phyloP scores from a whole-genome alignment of 2,888 invertebrate species.

The Ornithoptera alexandrae region DNA sequence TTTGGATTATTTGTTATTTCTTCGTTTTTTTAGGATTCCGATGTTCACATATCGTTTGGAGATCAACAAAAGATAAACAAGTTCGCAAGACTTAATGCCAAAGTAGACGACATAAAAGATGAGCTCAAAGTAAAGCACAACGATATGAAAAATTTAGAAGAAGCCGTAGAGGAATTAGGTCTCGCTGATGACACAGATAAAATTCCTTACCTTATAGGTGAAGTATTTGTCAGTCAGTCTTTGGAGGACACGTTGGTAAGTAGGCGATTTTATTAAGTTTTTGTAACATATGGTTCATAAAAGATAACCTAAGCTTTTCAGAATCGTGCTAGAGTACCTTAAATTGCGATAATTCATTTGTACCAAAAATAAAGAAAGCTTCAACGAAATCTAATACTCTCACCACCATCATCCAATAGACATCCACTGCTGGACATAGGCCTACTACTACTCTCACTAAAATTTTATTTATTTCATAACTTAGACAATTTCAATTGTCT shows the following conservation, averaged over 20 bases:
- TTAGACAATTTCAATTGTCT: too few species aligned
- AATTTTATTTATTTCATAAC: too few species aligned
- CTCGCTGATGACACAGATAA: slow-evolving; percentile 87
- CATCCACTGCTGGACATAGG: too few species aligned
- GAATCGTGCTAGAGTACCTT: too few species aligned
- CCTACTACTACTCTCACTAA: too few species aligned
- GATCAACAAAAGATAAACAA: slow-evolving; percentile 99
- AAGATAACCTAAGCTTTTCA: too few species aligned
- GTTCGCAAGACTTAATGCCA: slow-evolving; percentile 96
- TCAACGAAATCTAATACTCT: too few species aligned
- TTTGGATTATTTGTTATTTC: slow-evolving; percentile 14
- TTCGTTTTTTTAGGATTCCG: slow-evolving; percentile 83
- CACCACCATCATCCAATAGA: too few species aligned
- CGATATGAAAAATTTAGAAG: slow-evolving; percentile 94
- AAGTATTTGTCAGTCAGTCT: slow-evolving; percentile 91
- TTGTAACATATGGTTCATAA: neutral
- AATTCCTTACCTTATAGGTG: slow-evolving; percentile 92
- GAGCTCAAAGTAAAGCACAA: slow-evolving; percentile 93
- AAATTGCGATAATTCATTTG: too few species aligned
- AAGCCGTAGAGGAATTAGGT: slow-evolving; percentile 93
- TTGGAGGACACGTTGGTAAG: slow-evolving; percentile 86
- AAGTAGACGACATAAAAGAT: slow-evolving; percentile 93
- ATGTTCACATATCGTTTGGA: slow-evolving; percentile 96
- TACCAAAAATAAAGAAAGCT: too few species aligned
- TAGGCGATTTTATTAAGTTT: neutral